phyloP scores from a whole-genome alignment of 2,888 invertebrate species.

The Minunthozetes semirufus region DNA sequence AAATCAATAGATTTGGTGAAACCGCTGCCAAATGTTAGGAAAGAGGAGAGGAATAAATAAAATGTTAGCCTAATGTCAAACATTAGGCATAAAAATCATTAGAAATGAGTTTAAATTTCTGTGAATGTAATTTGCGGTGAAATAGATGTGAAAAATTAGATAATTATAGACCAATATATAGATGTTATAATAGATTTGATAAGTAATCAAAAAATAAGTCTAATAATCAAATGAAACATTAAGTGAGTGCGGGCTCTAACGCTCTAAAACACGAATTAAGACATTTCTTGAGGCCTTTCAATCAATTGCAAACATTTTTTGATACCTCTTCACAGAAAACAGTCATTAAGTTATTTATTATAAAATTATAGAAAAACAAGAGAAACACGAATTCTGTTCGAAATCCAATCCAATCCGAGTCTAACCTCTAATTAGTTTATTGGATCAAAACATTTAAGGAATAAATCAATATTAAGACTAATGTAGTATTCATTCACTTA shows the following conservation, averaged over 20 bases:
- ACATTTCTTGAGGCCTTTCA: constrained; percentile 3
- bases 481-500: no score
- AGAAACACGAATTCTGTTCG: neutral
- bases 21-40: no score
- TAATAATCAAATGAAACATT: neutral
- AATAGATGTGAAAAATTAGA: neutral
- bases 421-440: neutral
- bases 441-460: neutral
- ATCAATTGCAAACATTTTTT: neutral
- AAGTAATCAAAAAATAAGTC: neutral
- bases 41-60: no score
- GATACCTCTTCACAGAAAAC: neutral
- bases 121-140: neutral
- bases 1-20: no score
- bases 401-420: neutral
- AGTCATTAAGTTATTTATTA: neutral
- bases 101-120: neutral
- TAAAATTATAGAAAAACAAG: neutral
- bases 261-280: no score
- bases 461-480: no score
- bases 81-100: no score
- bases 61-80: no score
- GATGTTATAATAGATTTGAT: neutral
- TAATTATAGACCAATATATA: neutral
- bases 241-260: neutral